Conservation (phyloP, 2,888 invertebrate genomes). For the Macrosoma leucophasiata region DNA sequence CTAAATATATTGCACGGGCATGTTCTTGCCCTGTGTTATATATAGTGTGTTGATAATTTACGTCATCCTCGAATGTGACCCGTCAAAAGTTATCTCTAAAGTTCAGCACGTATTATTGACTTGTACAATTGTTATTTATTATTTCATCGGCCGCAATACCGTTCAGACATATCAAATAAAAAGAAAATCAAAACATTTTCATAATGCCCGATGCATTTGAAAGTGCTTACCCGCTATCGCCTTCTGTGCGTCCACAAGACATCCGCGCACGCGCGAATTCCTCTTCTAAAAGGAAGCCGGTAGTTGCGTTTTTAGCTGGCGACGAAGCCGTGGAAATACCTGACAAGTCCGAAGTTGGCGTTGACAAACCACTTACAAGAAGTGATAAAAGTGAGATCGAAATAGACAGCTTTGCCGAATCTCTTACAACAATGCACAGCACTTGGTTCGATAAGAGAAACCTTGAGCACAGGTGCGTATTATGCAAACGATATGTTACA, state of each 20-base stretch:
- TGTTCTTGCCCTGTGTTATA: conserved; percentile 7
- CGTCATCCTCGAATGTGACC: conserved; percentile 44
- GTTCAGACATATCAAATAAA: conserved; percentile 4
- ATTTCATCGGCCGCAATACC: conserved; percentile 3
- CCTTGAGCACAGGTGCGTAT: conserved; percentile 75
- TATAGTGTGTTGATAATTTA: conserved; percentile 36
- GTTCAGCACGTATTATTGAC: conserved; percentile 6
- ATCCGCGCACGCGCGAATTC: conserved; percentile 77
- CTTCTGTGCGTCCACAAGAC: conserved; percentile 64
- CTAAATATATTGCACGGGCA: conserved; percentile 1
- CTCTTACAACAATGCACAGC: conserved; percentile 57
- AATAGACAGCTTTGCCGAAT: conserved; percentile 74
- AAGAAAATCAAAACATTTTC: background rate
- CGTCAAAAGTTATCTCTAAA: conserved; percentile 48
- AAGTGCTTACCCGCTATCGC: conserved; percentile 70
- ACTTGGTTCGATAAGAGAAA: conserved; percentile 76
- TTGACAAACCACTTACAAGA: conserved; percentile 51
- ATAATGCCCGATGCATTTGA: conserved; percentile 77
- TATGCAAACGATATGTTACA: background rate
- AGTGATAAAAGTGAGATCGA: conserved; percentile 67
- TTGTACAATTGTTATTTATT: conserved; percentile 2
- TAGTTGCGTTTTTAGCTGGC: conserved; percentile 55
- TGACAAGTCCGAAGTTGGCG: conserved; percentile 59
- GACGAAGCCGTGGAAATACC: conserved; percentile 64
- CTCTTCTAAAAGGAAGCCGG: conserved; percentile 54